Base-by-base conservation (phyloP, 2,888 invertebrate species). In the Beris morrisii region DNA sequence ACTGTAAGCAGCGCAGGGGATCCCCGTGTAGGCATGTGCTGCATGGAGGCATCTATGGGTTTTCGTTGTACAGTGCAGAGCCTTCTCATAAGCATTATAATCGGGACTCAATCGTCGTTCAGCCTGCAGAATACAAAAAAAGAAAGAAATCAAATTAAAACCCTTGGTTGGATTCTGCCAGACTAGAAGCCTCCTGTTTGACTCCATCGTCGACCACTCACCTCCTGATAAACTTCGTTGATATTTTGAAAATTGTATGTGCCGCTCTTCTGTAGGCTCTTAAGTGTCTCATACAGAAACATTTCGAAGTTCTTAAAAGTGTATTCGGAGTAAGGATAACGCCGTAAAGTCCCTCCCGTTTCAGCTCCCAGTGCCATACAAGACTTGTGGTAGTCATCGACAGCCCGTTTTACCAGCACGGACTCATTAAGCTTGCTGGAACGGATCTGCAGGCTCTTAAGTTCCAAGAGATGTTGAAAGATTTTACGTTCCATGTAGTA, bases 21-120 rank as follows among this genome's bases (percentile, higher is more conserved):
- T 81, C 28, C 80, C 80, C 4, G 94, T 94, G 76, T 95, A 95
- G 31, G 95, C 94, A 78, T 95, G 94, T 9, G 93, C 89, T 2
- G 94, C 93, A 77, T 95, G 95, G 77, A 90, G 89, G 81, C 95
- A 95, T 71, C 93, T 85, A 77, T 95, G 93, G 3, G 95, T 95
- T 75, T 90, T 90, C 72, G 89, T 91, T 12, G 92, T 92, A 77
- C 95, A 95, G 67, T 90, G 84, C 70, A 91, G 85, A 2, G 92
- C 91, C 77, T 92, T 91, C 73, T 89, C 89, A 61, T 79, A 79
- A 22, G 80, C 84, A 78, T 81, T 78, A 71, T 78, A 81, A 68
- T 81, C 81, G 54, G 81, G 81, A 67, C 80, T 81, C 48, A 85
- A 72, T 73, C 84, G 71, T 73, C 81, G 73, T 67, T 81, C 81